Conservation (phyloP, 2,797 vertebrate species). For the Labeo calbasu region DNA sequence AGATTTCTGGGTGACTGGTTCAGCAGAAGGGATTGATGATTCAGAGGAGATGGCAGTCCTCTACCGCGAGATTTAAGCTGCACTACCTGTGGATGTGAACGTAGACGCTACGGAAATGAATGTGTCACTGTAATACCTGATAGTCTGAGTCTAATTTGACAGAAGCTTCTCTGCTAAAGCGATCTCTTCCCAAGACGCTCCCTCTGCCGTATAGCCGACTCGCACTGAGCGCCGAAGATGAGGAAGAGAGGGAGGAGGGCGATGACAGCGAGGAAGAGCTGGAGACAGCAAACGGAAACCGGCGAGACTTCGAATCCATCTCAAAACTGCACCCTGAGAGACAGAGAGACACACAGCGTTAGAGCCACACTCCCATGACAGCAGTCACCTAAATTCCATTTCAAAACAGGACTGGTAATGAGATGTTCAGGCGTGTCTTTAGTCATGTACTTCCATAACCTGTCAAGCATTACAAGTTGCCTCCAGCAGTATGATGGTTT, state of each 20-base stretch:
- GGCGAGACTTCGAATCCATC: constrained; percentile 95
- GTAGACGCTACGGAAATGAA: not conserved
- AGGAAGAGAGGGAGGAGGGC: constrained; percentile 63
- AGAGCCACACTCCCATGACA: not conserved
- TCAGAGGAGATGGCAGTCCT: not conserved
- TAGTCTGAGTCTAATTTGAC: constrained; percentile 86
- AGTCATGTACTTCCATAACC: not conserved
- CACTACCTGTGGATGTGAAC: not conserved
- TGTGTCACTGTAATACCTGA: constrained; percentile 79
- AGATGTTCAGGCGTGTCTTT: not conserved
- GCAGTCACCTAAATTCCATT: not conserved
- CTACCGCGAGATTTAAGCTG: not conserved
- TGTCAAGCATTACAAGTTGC: constrained; percentile 13
- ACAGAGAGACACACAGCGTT: not conserved
- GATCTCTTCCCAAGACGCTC: constrained; percentile 78
- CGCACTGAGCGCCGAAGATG: constrained; percentile 70
- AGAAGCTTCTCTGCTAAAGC: constrained; percentile 80
- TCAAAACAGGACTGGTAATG: constrained; percentile 18
- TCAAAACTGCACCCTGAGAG: constrained; percentile 63
- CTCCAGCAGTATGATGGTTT: constrained; percentile 17
- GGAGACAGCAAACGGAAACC: constrained; percentile 89
- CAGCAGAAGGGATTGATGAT: not conserved
- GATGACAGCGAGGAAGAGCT: constrained; percentile 76
- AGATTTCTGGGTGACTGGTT: not conserved
- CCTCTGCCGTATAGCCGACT: constrained; percentile 77